Conservation (phyloP, 2,888 invertebrate genomes). For the Asteroscopus sphinx region DNA sequence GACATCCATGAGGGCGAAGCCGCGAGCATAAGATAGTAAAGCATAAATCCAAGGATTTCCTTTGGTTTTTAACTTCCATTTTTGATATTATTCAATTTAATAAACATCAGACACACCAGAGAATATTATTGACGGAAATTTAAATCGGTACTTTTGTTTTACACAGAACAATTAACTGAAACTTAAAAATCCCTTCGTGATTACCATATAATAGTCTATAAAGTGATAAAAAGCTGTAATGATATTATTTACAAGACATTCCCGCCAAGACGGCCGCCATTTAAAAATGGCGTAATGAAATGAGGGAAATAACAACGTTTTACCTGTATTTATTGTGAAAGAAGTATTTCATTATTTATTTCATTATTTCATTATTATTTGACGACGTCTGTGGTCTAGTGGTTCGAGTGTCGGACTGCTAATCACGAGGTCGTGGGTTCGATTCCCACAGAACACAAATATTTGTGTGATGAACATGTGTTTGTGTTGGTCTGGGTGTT, state of each 20-base stretch:
- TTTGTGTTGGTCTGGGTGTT: no score
- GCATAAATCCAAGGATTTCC: no score
- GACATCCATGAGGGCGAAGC: no score
- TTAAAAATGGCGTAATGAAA: constrained; percentile 49
- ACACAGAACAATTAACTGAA: constrained; percentile 30
- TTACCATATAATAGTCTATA: constrained; percentile 52
- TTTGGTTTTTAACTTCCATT: constrained; percentile 28
- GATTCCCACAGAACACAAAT: no score
- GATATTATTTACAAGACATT: constrained; percentile 45
- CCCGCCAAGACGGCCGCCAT: constrained; percentile 39
- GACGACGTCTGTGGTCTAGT: no score
- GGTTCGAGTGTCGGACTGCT: no score
- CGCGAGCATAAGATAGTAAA: no score
- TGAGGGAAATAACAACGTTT: constrained; percentile 35
- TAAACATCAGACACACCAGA: constrained; percentile 27
- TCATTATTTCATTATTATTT: no score
- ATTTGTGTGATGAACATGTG: no score
- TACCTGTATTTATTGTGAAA: constrained; percentile 8
- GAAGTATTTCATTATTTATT: no score
- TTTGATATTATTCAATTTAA: constrained; percentile 14
- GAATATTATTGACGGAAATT: constrained; percentile 19
- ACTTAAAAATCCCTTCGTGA: constrained; percentile 22
- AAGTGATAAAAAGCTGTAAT: constrained; percentile 50
- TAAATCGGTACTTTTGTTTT: constrained; percentile 3
- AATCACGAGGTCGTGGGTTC: no score